Evolutionary conservation across 2,797 vertebrate genomes (phyloP), one percentile per base, ranked within the genome.

Genomic region (Amniataba percoides): DNA sequence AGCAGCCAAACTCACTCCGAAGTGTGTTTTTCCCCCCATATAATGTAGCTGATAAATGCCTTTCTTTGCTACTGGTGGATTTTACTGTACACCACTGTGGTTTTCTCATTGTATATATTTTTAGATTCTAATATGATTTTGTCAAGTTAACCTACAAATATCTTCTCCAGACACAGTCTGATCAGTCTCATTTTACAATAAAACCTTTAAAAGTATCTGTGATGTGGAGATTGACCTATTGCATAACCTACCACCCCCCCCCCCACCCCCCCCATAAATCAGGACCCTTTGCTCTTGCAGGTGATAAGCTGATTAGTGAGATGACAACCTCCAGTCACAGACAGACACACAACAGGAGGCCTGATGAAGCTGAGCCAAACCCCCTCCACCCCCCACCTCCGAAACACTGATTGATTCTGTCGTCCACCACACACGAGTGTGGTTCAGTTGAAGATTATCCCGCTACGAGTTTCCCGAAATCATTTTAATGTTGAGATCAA

Each of bases 221-320:
- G 23, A n/a, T 12, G 19, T 23, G 13, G 3, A 69, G 62, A 75
- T 51, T 56, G 25, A 61, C 64, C 40, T 40, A 25, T 86, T 85
- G 71, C 43, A 68, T 83, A 82, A 90, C 8, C 73, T 11, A 42
- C 40, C 59, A 58, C 62, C 10, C 14, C 27, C 19, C 31, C 39
- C 53, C 13, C 25, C 42, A 14, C 27, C 36, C 46, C 16, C 42
- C 52, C 36, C 39, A 23, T 27, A 64, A 52, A 76, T 56, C 61
- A 2, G 46, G 10, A 66, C 74, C 81, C 55, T 65, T 34, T 82
- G 81, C 59, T 80, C 87, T 80, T 42, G 56, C 71, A 91, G 84
- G 87, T 90, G 85, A 53, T 89, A 89, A 92, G 80, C 88, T 88
- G 90, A 89, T 90, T 88, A 80, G 25, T 64, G 68, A 46, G 61